A percentile compares a stretch with the other conserved stretches of the same genome.
phyloP scores from a whole-genome alignment of 2,888 invertebrate species.

The Metacarcinus magister region DNA sequence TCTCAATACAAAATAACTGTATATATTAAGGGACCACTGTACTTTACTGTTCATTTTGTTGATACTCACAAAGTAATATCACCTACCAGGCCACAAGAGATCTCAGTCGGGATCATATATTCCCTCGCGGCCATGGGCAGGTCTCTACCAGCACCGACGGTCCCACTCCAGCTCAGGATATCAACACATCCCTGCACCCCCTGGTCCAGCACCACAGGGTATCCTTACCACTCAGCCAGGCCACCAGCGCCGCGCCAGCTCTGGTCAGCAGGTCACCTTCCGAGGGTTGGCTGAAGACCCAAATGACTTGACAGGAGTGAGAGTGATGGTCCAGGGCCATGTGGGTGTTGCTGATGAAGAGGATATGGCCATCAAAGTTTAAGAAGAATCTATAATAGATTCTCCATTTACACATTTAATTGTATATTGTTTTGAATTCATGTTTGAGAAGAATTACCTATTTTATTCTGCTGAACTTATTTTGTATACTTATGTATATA shows the following conservation, averaged over 20 bases:
- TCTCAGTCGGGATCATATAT: constrained; percentile 81
- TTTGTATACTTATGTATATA: constrained; percentile 52
- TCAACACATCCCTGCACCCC: constrained; percentile 73
- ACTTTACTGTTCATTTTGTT: background rate
- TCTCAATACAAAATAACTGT: no score
- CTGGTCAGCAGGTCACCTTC: constrained; percentile 82
- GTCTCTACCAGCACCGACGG: constrained; percentile 77
- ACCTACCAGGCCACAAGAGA: constrained; percentile 79
- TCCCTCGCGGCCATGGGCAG: constrained; percentile 78
- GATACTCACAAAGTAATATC: background rate
- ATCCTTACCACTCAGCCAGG: constrained; percentile 81
- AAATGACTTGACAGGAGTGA: constrained; percentile 78
- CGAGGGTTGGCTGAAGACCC: constrained; percentile 81
- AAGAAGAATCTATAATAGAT: constrained; percentile 37
- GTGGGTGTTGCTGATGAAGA: constrained; percentile 64
- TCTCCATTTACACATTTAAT: constrained; percentile 23
- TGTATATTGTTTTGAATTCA: constrained; percentile 22
- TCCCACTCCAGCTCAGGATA: constrained; percentile 81
- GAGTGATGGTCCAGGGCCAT: constrained; percentile 78
- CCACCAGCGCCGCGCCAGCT: constrained; percentile 81
- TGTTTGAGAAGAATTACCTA: background rate
- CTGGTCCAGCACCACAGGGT: constrained; percentile 68
- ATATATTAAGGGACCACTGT: no score
- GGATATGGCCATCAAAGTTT: constrained; percentile 79
- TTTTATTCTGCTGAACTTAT: constrained; percentile 32